Evolutionary conservation across 2,888 invertebrate genomes (phyloP), one percentile per base, ranked within the genome.

Genomic region (Entomobrya multifasciata): DNA sequence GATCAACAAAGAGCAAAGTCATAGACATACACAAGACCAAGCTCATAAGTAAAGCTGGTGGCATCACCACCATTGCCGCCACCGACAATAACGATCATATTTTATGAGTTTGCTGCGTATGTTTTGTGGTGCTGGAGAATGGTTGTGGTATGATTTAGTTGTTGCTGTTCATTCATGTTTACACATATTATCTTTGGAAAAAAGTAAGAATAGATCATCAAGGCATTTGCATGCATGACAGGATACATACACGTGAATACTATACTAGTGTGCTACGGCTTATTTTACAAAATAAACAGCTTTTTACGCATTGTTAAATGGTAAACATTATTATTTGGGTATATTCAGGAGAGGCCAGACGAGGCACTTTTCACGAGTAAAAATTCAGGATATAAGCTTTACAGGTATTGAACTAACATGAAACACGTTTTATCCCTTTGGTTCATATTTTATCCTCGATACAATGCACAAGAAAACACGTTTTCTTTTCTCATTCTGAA

Each of bases 261-360:
- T n/a, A n/a, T n/a, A n/a, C n/a, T n/a, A n/a, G n/a, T n/a, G n/a
- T n/a, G n/a, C n/a, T n/a, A n/a, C n/a, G n/a, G n/a, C n/a, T n/a
- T n/a, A n/a, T n/a, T n/a, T n/a, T n/a, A n/a, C n/a, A n/a, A n/a
- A n/a, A n/a, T n/a, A n/a, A n/a, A n/a, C n/a, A n/a, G n/a, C n/a
- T n/a, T n/a, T n/a, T n/a, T 25, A 60, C 60, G 60, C 60, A 60
- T 60, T 60, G 27, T 60, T 60, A 27, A 27, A 60, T n/a, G n/a
- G 55, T 55, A 55, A 55, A 55, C 55, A 55, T 22, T 55, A 55
- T 55, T 55, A 22, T 22, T 60, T 15, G 1, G 10, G 60, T n/a
- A n/a, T 15, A 1, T 57, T 25, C 57, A 25, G 8, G 57, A 25
- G 2, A 57, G 25, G 25, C 25, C n/a, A n/a, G 57, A 25, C 25